Evolutionary conservation across 1,140 invertebrate species (phyloP).

Genomic region (Delia radicum): DNA sequence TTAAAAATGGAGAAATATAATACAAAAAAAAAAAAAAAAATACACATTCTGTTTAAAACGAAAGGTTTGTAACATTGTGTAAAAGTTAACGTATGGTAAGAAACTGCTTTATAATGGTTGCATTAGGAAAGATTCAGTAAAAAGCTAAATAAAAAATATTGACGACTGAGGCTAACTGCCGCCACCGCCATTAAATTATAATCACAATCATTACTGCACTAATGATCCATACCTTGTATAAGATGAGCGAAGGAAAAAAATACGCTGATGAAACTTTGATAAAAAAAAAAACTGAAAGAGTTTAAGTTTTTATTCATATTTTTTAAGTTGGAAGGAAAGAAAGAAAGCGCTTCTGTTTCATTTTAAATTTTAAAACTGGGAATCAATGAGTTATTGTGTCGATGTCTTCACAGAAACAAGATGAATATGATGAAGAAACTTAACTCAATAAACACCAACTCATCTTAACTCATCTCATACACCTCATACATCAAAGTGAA

Average conservation of each 20-base stretch:
- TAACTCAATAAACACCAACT: slow-evolving; percentile 20
- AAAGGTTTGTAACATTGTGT: too few species aligned
- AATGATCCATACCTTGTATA: neutral
- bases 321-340: neutral
- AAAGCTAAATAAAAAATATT: neutral
- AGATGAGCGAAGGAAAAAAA: neutral
- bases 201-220: slow-evolving; percentile 13
- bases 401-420: neutral
- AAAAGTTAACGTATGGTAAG: too few species aligned
- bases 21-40: neutral
- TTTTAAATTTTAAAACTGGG: neutral
- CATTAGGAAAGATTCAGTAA: neutral
- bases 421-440: neutral
- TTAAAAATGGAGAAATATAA: neutral
- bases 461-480: neutral
- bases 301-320: neutral
- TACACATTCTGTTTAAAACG: neutral
- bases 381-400: slow-evolving; percentile 4
- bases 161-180: slow-evolving; percentile 3
- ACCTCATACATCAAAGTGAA: slow-evolving; percentile 12
- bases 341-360: neutral
- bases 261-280: neutral
- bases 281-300: neutral
- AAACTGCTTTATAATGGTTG: neutral
- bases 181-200: slow-evolving; percentile 20